Percentiles rank a stretch among this genome's conserved stretches.
Conservation (phyloP, 1,140 invertebrate species). For the Probaryconus sp. region DNA sequence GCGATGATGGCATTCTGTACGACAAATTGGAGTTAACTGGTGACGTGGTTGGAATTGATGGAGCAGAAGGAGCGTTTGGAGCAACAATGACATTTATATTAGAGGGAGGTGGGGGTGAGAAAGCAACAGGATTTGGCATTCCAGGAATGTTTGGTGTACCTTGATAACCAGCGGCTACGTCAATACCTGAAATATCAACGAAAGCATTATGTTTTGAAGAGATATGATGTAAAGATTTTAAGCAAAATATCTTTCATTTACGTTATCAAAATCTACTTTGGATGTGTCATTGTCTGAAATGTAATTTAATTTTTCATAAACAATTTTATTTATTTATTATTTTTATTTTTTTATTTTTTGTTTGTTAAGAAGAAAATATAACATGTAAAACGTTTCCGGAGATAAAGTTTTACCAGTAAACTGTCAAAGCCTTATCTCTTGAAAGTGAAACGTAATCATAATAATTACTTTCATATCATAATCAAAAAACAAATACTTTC, state of each 20-base stretch:
- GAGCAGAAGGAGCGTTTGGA: background rate
- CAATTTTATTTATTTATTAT: too few relatives aligned
- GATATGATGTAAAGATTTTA: background rate
- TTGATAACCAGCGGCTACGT: constrained; percentile 54
- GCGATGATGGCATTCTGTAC: constrained; percentile 62
- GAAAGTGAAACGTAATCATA: too few relatives aligned
- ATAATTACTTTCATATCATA: too few relatives aligned
- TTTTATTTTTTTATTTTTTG: too few relatives aligned
- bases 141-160: constrained; percentile 80
- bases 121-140: constrained; percentile 80
- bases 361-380: too few relatives aligned
- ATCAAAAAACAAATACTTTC: too few relatives aligned
- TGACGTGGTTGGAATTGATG: constrained; percentile 22
- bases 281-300: too few relatives aligned
- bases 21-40: constrained; percentile 33
- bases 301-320: too few relatives aligned
- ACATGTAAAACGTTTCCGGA: too few relatives aligned
- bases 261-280: background rate
- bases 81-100: constrained; percentile 41
- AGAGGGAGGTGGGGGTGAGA: constrained; percentile 65
- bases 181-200: constrained; percentile 54
- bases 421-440: too few relatives aligned
- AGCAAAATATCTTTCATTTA: background rate
- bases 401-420: too few relatives aligned
- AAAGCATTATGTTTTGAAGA: constrained; percentile 9